Conservation (phyloP, 2,113 vertebrate species). For the Globicephala melas region DNA sequence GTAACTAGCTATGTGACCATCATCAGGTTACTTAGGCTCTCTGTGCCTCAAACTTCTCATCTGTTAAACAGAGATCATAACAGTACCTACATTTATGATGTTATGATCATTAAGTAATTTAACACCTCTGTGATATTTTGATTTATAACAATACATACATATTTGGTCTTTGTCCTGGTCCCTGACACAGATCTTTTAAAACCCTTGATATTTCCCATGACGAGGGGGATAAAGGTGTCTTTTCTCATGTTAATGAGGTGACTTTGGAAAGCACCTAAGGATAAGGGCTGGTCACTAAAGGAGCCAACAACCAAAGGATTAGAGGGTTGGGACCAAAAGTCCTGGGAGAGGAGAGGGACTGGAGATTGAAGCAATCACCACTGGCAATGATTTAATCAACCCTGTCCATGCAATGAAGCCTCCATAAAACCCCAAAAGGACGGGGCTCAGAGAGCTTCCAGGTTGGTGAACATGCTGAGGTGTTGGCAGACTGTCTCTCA, state of each 20-base stretch:
- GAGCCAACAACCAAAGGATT: too few species aligned
- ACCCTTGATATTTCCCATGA: background rate
- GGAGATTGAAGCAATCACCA: too few species aligned
- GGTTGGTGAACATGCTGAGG: background rate
- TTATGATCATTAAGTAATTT: background rate
- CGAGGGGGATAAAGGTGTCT: background rate
- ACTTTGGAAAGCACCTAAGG: background rate
- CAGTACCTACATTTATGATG: too few species aligned
- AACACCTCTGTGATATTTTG: background rate
- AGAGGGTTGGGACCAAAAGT: too few species aligned
- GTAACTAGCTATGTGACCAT: background rate
- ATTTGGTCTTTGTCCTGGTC: background rate
- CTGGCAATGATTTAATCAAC: too few species aligned
- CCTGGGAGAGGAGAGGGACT: too few species aligned
- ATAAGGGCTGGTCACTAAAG: background rate
- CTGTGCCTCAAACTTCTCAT: background rate
- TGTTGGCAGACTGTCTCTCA: background rate
- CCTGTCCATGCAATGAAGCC: too few species aligned
- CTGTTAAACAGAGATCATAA: background rate
- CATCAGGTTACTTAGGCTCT: background rate
- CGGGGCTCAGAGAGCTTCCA: background rate
- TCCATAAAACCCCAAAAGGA: too few species aligned
- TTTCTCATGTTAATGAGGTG: background rate
- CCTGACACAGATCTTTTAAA: background rate
- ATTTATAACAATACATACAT: background rate